These are phyloP conservation scores for Glyptemys insculpta DNA, from an alignment of 2,797 vertebrate species.

Conservation along the genomic window DNA sequence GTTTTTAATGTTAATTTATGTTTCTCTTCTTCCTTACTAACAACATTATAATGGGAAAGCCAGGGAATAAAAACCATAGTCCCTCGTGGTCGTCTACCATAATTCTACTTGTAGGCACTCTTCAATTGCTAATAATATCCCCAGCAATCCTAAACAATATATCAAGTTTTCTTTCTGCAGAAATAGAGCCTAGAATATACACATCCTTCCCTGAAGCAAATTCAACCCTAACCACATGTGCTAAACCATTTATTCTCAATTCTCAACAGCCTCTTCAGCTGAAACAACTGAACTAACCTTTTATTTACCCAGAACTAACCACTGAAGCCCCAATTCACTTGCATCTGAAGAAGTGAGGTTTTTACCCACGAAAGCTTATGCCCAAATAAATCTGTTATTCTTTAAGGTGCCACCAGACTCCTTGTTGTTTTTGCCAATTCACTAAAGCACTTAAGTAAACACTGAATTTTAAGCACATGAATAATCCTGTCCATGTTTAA, in stretches of 20 bases:
- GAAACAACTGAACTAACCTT: neutral
- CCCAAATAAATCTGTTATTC: too few relatives aligned
- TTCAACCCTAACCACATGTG: fast-evolving
- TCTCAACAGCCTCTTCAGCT: slow-evolving; percentile 7
- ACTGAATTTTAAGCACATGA: neutral
- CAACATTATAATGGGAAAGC: slow-evolving; percentile 1
- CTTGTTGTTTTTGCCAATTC: neutral
- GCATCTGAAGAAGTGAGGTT: too few relatives aligned
- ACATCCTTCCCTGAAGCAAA: neutral
- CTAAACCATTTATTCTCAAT: slow-evolving; percentile 23
- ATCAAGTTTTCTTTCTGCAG: slow-evolving; percentile 3
- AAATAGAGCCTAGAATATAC: neutral
- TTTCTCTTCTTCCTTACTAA: neutral
- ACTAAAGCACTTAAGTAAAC: neutral
- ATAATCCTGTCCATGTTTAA: neutral
- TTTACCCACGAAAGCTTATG: too few relatives aligned
- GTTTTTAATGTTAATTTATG: slow-evolving; percentile 25
- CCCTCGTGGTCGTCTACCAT: neutral
- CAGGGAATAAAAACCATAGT: slow-evolving; percentile 14
- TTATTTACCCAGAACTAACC: neutral
- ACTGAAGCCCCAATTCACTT: neutral
- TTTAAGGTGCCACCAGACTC: too few relatives aligned
- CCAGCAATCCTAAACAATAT: neutral
- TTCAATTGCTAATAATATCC: neutral
- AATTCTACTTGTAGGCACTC: slow-evolving; percentile 22